These are phyloP conservation scores for Tonatia bakeri DNA, from an alignment of 2,113 vertebrate species.

Conservation along the genomic window DNA sequence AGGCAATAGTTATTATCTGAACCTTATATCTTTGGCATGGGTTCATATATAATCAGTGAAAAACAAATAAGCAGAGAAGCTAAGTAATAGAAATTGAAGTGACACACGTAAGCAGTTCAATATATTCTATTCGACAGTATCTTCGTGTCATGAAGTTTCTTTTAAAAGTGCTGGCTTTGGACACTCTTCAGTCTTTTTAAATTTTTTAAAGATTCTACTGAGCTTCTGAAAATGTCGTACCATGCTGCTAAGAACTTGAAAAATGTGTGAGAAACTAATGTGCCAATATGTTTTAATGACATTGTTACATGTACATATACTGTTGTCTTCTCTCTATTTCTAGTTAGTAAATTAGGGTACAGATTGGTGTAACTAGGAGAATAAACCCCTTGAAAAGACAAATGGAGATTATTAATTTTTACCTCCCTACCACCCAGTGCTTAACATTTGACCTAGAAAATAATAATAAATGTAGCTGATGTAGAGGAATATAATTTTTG, in stretches of 20 bases:
- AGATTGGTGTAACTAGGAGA: neutral
- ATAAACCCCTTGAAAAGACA: neutral
- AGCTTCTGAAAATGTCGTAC: neutral
- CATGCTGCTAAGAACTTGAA: constrained; percentile 15
- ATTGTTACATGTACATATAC: neutral
- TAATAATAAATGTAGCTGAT: neutral
- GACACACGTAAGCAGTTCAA: neutral
- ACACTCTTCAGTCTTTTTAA: neutral
- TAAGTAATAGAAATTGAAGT: neutral
- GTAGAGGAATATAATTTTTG: neutral
- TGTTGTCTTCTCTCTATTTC: neutral
- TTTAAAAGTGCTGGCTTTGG: constrained; percentile 11
- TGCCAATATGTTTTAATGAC: neutral
- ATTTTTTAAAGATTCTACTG: neutral
- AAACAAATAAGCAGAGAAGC: neutral
- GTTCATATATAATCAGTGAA: neutral
- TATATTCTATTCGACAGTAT: neutral
- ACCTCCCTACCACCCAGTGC: neutral
- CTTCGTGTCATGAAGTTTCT: neutral
- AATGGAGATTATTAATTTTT: neutral
- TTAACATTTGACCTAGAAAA: neutral
- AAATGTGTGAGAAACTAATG: neutral
- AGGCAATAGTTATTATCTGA: constrained; percentile 39
- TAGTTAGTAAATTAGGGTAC: neutral
- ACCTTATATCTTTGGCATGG: neutral